Base-by-base conservation (phyloP, 2,113 vertebrate genomes). In the Rousettus leschenaultii region DNA sequence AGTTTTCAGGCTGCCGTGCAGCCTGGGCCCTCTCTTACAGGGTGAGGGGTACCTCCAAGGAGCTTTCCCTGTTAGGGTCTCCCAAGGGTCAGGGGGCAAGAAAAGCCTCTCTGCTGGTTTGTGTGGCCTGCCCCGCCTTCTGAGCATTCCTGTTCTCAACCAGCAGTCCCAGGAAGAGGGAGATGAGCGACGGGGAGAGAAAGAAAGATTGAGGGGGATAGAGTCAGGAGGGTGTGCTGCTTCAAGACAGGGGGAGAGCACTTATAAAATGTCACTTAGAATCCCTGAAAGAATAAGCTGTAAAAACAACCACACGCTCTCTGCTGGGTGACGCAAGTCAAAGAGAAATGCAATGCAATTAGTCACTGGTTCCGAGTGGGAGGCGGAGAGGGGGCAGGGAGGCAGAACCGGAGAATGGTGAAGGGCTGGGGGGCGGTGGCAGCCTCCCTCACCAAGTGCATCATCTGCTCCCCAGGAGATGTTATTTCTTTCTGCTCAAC, bases 301-400 rank as follows among this genome's bases (percentile, higher is more conserved):
- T 88, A 0, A 4, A 95, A 94, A 96, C 95, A 96, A 89, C 89
- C 93, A 97, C 92, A 84, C 65, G 38, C 70, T 86, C 90, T 96
- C 86, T 96, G 91, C 96, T 68, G 89, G 96, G 94, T 94, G 98
- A 92, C 97, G 98, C 98, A 97, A 45, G 84, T 82, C 1, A 48
- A 55, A 45, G 97, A 95, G 95, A 53, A 88, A 97, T 24, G 9
- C 95, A 24, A 70, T 97, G 97, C 95, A 96, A 86, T 92, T 97
- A 98, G 96, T 98, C 98, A 98, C 97, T 33, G 3, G 38, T 96
- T 97, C 95, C 83, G 95, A 19, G 98, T 86, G 33, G 98, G 98
- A 98, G 98, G 97, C 65, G 78, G 97, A 74, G 13, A 65, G 94
- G 1, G 28, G 96, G 96, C 83, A 86, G 80, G 97, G 82, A 97